Base-by-base conservation (phyloP, 2,797 vertebrate genomes). In the Sphenopsis melanotis region DNA sequence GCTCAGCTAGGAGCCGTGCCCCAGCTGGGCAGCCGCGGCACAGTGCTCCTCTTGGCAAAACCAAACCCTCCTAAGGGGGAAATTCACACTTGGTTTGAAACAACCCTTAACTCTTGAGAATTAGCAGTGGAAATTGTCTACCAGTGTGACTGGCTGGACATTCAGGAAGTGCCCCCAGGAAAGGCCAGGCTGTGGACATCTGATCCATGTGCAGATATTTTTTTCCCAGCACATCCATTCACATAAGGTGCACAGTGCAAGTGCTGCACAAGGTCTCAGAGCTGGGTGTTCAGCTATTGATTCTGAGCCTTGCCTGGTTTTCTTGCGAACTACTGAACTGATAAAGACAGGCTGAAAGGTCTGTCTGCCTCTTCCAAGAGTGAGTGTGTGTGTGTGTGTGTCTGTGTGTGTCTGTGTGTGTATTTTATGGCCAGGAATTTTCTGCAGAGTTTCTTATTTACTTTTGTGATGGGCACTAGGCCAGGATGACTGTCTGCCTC, bases 401-500 rank as follows among this genome's bases (percentile, higher is more conserved):
- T 41, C 15, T 39, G 39, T 39, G 39, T 39, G 23, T 75, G 10
- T 27, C 12, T 59, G 56, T 27, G 57, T 55, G 37, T 39, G 12
- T 49, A 46, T 87, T 89, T 90, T 83, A 66, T 11, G 39, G 77
- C 27, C 55, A 94, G 80, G 46, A 87, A 78, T 94, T 95, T 80
- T 85, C 83, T 88, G 52, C 69, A 90, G 59, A 61, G 10, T 88
- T 81, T 96, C 83, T 72, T 88, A 79, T 93, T 96, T 93, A 65
- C 83, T 89, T 97, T 83, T 93, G 68, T 93, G 84, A 84, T 46
- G 72, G 91, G 94, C 75, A 10, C 11, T 39, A 55, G 41, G 76
- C 95, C 97, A 97, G 84, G 82, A 94, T 94, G 53, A 87, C 95
- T 96, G 91, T 94, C 94, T 96, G 85, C 56, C 86, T 97, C 82